phyloP scores from a whole-genome alignment of 2,888 invertebrate genomes.

The Standfussiana lucernea region DNA sequence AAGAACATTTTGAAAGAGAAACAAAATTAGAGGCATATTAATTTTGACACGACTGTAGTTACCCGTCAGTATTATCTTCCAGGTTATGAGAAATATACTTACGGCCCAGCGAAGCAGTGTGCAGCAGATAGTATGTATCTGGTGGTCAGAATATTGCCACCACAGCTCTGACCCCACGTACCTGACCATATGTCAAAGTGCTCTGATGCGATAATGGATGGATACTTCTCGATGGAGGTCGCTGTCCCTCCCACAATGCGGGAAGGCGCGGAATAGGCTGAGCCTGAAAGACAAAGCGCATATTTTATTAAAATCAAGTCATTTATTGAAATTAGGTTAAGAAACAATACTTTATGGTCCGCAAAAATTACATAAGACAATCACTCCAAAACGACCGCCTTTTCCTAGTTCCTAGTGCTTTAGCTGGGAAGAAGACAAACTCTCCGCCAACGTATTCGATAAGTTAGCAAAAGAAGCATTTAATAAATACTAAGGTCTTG shows the following conservation, averaged over 20 bases:
- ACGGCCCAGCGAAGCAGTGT: conserved; percentile 63
- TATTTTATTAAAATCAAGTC: neutral
- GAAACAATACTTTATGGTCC: neutral
- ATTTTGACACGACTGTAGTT: neutral
- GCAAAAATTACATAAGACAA: neutral
- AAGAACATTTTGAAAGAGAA: neutral
- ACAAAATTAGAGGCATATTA: neutral
- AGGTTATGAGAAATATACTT: neutral
- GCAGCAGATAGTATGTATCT: conserved; percentile 68
- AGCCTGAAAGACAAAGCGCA: neutral
- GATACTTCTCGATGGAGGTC: conserved; percentile 73
- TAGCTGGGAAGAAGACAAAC: neutral
- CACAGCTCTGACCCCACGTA: conserved; percentile 70
- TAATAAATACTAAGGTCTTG: no score
- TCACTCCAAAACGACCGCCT: neutral
- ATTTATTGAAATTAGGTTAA: neutral
- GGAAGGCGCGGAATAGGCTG: conserved; percentile 22
- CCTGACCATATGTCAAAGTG: conserved; percentile 24
- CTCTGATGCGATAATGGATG: conserved; percentile 73
- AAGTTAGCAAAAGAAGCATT: no score
- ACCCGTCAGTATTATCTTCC: neutral
- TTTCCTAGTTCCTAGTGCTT: neutral
- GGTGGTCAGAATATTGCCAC: conserved; percentile 65
- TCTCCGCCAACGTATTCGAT: no score
- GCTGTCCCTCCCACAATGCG: conserved; percentile 68